These are phyloP conservation scores for Cotesia glomerata DNA, from an alignment of 1,140 invertebrate genomes.

Conservation along the genomic window DNA sequence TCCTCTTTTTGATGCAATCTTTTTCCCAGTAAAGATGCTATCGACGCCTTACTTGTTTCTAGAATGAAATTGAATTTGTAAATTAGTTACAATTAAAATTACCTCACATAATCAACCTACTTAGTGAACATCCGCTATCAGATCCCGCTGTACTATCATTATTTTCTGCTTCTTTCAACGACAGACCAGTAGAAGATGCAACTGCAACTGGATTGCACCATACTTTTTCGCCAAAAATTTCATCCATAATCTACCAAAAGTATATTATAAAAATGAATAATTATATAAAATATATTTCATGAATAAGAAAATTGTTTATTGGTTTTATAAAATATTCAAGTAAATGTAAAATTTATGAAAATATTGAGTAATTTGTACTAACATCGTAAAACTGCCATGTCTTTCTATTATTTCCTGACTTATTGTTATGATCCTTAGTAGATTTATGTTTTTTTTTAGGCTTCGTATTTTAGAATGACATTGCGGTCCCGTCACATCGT, in stretches of 20 bases:
- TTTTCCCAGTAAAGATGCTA: constrained; percentile 9
- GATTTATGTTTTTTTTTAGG: too few relatives aligned
- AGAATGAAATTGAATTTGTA: neutral
- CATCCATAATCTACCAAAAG: constrained; percentile 24
- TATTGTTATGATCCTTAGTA: too few relatives aligned
- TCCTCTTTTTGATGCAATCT: constrained; percentile 17
- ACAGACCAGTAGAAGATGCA: constrained; percentile 18
- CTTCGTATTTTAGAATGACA: too few relatives aligned
- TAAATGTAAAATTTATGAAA: too few relatives aligned
- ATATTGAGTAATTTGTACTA: too few relatives aligned
- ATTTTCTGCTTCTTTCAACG: neutral
- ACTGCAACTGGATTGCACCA: constrained; percentile 25
- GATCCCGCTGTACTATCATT: neutral
- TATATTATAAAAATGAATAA: neutral
- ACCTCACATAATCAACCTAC: neutral
- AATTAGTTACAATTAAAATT: neutral
- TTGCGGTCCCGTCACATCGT: too few relatives aligned
- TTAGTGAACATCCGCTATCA: constrained; percentile 8
- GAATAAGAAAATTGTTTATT: too few relatives aligned
- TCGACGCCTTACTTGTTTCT: neutral
- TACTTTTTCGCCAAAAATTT: constrained; percentile 23
- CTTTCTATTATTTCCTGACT: too few relatives aligned
- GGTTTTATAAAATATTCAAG: too few relatives aligned
- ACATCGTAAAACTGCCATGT: too few relatives aligned
- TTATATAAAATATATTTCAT: constrained; percentile 1